Evolutionary conservation across 2,888 invertebrate species (phyloP).

Genomic region (Chymomyza fuscimana): DNA sequence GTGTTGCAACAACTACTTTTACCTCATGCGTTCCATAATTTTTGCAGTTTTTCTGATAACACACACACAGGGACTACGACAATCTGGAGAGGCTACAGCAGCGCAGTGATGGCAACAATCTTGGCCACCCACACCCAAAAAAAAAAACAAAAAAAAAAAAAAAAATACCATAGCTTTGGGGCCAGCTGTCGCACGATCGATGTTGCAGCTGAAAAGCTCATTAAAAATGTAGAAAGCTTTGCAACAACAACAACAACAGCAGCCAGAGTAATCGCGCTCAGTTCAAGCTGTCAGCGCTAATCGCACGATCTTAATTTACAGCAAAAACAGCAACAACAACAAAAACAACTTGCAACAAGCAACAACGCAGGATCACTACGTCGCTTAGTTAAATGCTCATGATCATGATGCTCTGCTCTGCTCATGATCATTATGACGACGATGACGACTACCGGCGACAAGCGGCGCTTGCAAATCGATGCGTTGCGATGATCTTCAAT

Average conservation of each 20-base stretch:
- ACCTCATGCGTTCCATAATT: constrained; percentile 2
- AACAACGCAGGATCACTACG: constrained; percentile 7
- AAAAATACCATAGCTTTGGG: not conserved
- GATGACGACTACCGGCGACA: constrained; percentile 50
- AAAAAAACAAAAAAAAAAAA: constrained; percentile 1
- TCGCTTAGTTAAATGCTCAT: constrained; percentile 15
- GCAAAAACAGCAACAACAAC: constrained; percentile 49
- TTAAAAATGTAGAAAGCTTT: constrained; percentile 70
- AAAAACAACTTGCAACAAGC: not conserved
- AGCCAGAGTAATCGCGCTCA: constrained; percentile 26
- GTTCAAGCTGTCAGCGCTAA: constrained; percentile 59
- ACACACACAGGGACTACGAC: not conserved
- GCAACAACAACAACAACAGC: not conserved
- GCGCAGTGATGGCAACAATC: not conserved
- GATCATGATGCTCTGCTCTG: constrained; percentile 14
- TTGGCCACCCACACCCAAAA: constrained; percentile 36
- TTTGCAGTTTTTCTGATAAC: not conserved
- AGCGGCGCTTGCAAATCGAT: constrained; percentile 27
- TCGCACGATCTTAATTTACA: constrained; percentile 72
- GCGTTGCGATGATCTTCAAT: constrained; percentile 33
- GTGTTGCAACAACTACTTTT: not conserved
- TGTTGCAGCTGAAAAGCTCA: constrained; percentile 67
- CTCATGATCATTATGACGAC: constrained; percentile 23
- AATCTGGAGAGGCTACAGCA: not conserved
- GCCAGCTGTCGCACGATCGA: constrained; percentile 56